Conservation (phyloP, 1,140 invertebrate species). For the Drosophila dunni region DNA sequence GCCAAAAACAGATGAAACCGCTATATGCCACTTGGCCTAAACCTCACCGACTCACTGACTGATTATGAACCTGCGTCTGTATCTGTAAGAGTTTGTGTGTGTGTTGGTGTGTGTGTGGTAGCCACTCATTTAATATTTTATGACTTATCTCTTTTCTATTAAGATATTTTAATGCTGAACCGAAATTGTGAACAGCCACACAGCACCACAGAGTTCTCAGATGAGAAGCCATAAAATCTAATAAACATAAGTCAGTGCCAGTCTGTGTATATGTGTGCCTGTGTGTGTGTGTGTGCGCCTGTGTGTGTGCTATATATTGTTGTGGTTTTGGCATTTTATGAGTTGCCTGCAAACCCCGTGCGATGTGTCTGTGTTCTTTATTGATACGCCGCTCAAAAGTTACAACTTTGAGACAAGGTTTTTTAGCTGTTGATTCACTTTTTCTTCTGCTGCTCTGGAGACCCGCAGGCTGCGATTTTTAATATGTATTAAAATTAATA, state of each 20-base stretch:
- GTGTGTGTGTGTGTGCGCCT: constrained; percentile 18
- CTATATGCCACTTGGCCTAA: constrained; percentile 37
- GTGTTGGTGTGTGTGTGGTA: constrained; percentile 35
- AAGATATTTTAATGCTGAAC: constrained; percentile 70
- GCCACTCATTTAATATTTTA: constrained; percentile 76
- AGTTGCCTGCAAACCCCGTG: constrained; percentile 28
- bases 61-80: constrained; percentile 48
- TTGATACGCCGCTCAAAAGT: constrained; percentile 64
- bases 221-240: constrained; percentile 67
- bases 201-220: constrained; percentile 52
- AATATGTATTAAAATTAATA: constrained; percentile 84
- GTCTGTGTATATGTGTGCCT: constrained; percentile 16
- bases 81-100: neutral
- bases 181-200: constrained; percentile 44
- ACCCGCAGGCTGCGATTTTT: constrained; percentile 64
- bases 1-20: constrained; percentile 51
- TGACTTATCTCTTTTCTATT: constrained; percentile 82
- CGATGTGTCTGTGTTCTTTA: constrained; percentile 45
- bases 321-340: constrained; percentile 63
- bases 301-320: constrained; percentile 33
- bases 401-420: constrained; percentile 33
- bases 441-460: constrained; percentile 11
- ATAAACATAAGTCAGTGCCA: constrained; percentile 73
- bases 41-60: constrained; percentile 26
- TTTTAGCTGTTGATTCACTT: neutral